Conservation (phyloP, 2,113 vertebrate genomes). For the Apodemus speciosus region DNA sequence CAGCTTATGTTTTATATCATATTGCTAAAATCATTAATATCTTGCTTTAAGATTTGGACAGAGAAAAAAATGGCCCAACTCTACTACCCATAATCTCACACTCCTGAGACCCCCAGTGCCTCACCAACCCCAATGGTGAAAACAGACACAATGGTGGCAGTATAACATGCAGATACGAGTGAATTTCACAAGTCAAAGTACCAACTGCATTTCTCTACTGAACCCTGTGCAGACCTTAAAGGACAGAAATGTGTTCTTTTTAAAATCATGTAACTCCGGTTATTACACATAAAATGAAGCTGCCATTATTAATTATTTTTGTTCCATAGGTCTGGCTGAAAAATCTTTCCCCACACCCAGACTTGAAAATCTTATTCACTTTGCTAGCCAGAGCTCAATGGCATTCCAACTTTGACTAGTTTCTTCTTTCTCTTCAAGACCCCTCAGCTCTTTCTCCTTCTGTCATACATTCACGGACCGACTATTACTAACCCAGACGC, state of each 20-base stretch:
- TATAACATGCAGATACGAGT: background rate
- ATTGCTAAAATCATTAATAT: background rate
- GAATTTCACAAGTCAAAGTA: constrained; percentile 23
- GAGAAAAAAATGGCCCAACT: background rate
- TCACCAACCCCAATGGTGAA: background rate
- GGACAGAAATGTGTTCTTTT: background rate
- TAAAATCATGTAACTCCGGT: background rate
- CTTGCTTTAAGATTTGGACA: background rate
- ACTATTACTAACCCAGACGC: background rate
- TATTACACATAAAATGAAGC: background rate
- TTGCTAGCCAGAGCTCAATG: background rate
- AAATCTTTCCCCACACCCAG: background rate
- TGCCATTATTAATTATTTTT: background rate
- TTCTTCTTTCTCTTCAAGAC: background rate
- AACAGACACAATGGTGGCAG: background rate
- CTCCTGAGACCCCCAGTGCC: background rate
- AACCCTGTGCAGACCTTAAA: constrained; percentile 4
- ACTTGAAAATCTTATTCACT: background rate
- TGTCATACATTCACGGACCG: background rate
- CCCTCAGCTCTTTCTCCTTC: background rate
- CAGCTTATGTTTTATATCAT: background rate
- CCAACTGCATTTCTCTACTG: constrained; percentile 6
- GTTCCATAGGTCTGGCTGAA: background rate
- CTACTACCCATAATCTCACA: background rate
- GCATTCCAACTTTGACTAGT: background rate